These are phyloP conservation scores for Drosophila ogumai DNA, from an alignment of 1,140 invertebrate species.

Conservation along the genomic window DNA sequence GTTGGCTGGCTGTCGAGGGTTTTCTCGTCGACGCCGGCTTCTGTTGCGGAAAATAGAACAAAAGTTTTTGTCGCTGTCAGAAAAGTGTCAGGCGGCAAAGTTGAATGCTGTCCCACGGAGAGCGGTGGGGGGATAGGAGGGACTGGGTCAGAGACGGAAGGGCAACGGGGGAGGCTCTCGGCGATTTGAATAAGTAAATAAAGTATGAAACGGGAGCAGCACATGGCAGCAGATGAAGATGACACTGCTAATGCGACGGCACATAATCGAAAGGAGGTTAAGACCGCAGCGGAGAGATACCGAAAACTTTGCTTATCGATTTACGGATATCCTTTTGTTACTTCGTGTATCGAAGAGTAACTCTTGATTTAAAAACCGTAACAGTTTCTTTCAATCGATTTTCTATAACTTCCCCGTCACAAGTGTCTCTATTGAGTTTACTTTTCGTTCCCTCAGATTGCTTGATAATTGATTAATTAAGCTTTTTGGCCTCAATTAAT, in stretches of 20 bases:
- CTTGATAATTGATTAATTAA: conserved; percentile 65
- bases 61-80: conserved; percentile 82
- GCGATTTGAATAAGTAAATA: conserved; percentile 84
- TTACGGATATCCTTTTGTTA: neutral
- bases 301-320: conserved; percentile 21
- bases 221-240: conserved; percentile 75
- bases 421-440: conserved; percentile 1
- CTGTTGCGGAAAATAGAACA: conserved; percentile 75
- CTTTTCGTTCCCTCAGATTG: conserved; percentile 35
- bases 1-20: conserved; percentile 51
- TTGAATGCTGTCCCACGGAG: conserved; percentile 70
- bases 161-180: conserved; percentile 34
- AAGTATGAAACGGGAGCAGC: conserved; percentile 58
- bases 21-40: conserved; percentile 51
- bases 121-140: conserved; percentile 9
- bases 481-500: conserved; percentile 48
- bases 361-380: neutral
- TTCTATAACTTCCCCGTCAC: neutral
- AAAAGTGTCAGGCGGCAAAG: conserved; percentile 83
- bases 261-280: conserved; percentile 57
- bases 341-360: neutral
- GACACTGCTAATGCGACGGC: conserved; percentile 70
- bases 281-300: conserved; percentile 23
- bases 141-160: conserved; percentile 24
- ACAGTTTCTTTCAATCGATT: neutral